These are phyloP conservation scores for Baryphthengus martii DNA, from an alignment of 2,113 vertebrate species.

Conservation along the genomic window DNA sequence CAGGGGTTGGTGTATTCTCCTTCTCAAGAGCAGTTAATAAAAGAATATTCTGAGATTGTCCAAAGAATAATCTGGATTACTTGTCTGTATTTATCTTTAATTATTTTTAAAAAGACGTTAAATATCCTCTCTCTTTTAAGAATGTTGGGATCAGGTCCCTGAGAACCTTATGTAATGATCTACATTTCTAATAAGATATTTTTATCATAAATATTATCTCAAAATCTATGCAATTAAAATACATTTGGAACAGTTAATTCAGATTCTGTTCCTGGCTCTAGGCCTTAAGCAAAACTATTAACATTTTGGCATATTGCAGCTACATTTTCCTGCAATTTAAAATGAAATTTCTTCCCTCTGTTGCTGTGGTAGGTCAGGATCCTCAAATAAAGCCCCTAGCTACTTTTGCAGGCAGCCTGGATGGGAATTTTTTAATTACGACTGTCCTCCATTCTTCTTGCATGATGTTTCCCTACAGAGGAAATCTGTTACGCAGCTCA, in stretches of 20 bases:
- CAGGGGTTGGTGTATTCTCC: not conserved
- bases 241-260: not conserved
- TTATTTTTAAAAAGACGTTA: not conserved
- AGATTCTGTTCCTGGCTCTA: not conserved
- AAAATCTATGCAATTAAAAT: slow-evolving; percentile 3
- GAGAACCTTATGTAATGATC: not conserved
- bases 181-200: not conserved
- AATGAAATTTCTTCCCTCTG: not conserved
- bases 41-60: not conserved
- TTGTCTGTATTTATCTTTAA: not conserved
- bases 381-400: not conserved
- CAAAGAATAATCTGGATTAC: not conserved
- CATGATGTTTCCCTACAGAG: not conserved
- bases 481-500: not conserved
- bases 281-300: not conserved
- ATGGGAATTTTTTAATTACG: not conserved
- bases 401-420: not conserved
- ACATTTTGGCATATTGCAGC: not conserved
- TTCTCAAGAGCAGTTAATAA: not conserved
- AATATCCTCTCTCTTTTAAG: not conserved
- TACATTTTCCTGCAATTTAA: not conserved
- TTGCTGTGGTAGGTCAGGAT: not conserved
- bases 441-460: not conserved
- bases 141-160: not conserved
- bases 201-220: not conserved